Base-by-base conservation (phyloP, 35 echinoderm and acorn worm genomes). In the Strongylocentrotus purpuratus region DNA sequence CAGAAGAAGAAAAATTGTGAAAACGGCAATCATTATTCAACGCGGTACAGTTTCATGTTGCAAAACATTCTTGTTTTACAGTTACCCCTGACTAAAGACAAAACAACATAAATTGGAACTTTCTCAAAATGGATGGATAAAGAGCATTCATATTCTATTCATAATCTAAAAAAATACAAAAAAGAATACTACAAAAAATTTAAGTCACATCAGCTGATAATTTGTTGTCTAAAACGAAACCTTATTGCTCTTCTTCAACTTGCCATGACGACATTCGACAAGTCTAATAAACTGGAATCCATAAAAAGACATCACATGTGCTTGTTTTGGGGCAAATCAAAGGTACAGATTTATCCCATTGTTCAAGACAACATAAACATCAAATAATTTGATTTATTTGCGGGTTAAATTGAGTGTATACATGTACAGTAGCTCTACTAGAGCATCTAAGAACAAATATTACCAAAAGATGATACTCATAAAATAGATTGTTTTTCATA, bases 171-270 rank as follows among this genome's bases (percentile, higher is more conserved):
- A 70, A 70, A 28, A 78, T 59, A 59, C 11, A 59, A 11, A 59
- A 59, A 11, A 13, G 11, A 41, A 41, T 41, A 41, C 35, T 41
- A 41, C 35, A 78, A 22, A 15, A 78, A 28, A 25, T 25, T 71
- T 71, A 71, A 71, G 65, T 78, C 65, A 78, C 65, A n/a, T 78
- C 65, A 78, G 65, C 65, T 78, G 65, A 78, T 28, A 78, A 78
- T 78, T 28, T 78, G n/a, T 78, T 78, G 65, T 78, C 20, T 18
- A 78, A 78, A 78, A 78, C 25, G 20, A n/a, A 2, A 78, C 20
- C 20, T 78, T 78, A 78, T 78, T 78, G 65, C 65, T 78, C 7
- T 78, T 18, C 18, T 78, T 78, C 65, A 22, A 5, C 65, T 78
- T 22, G 20, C 22, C 18, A 78, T 78, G 20, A 78, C 7, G 6